Evolutionary conservation across 2,113 vertebrate species (phyloP), one percentile per base, ranked within the genome.

Genomic region (Hemibagrus wyckioides): DNA sequence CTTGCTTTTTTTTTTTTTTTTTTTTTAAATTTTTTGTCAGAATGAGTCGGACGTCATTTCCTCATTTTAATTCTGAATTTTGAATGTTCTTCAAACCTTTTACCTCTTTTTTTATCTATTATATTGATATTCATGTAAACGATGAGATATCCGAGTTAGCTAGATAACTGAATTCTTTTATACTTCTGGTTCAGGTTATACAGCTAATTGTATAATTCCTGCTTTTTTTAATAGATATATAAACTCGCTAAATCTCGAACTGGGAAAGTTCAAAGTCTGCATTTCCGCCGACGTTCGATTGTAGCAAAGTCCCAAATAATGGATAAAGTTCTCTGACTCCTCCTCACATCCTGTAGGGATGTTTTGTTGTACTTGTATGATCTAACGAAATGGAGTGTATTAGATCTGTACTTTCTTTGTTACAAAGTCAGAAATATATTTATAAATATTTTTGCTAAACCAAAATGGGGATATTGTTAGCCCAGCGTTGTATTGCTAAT

Each of bases 361-460:
- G 94, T 92, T n/a, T 93, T 93, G 92, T 93, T 94, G 93, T 94
- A 94, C 94, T 93, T 90, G 73, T 87, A 52, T 65, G 56, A 83
- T 52, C 80, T 54, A n/a, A 33, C 76, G 89, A 90, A 91, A 86
- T 36, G 19, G 84, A 87, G 87, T 89, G 92, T 92, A 52, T 89
- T 83, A 86, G 80, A 52, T 82, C 39, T 75, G 56, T 82, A 59
- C 65, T 82, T 76, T 89, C 73, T 88, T 90, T 91, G 92, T 93
- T 93, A 91, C 90, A 94, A 89, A 94, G 92, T 91, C 91, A 92
- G 90, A 94, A 81, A 93, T 94, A 92, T 95, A 95, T 94, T 94
- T 93, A 95, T 75, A 80, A 81, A 77, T 93, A 92, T 91, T 89
- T 92, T 92, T 92, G 89, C 90, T 92, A 91, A 94, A 92, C 90